Base-by-base conservation (phyloP, 64 coral and sea anemone genomes). In the Acropora yongei region DNA sequence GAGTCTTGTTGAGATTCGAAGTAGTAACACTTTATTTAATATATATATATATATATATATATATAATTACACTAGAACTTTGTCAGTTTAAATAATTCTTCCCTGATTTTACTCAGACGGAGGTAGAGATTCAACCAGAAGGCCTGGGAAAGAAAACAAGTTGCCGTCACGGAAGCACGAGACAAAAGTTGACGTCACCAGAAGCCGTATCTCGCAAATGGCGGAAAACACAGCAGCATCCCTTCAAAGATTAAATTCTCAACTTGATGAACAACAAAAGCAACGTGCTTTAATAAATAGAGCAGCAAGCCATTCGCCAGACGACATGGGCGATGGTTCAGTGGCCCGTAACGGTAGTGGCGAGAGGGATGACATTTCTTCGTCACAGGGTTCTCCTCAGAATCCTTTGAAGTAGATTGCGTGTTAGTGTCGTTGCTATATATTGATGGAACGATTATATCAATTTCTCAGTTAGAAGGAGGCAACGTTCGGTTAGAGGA, bases 261-360 rank as follows among this genome's bases (percentile, higher is more conserved):
- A 10, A 6, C 43, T 85, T 12, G 82, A 85, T 49, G 65, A 68
- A 30, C 82, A 85, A 4, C 82, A 85, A 71, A 61, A 43, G 3
- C 40, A 11, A 48, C 44, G 75, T 1, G 13, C 14, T 2, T 78
- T 13, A 6, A 48, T 6, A 16, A 49, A 49, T 44, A 44, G 63
- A 30, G 82, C 61, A 49, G 43, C 43, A 6, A n/a, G 43, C 17
- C 18, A 8, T 8, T 2, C 40, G 10, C 74, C 3, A 13, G 74
- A 41, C 6, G 73, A 75, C 43, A 8, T 3, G 73, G 12, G 40
- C 61, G 65, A 71, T 1, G 82, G 71, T 68, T 68, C 63, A 17
- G 82, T 84, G 17, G 49, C 65, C 16, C 44, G 61, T 85, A 65
- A 85, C 61, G 13, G 11, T 8, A n/a, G 44, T 85, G 16, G 43